Percentiles rank a stretch among this genome's conserved stretches.
phyloP scores from a whole-genome alignment of 1,140 invertebrate species.

The Drosophila persimilis region DNA sequence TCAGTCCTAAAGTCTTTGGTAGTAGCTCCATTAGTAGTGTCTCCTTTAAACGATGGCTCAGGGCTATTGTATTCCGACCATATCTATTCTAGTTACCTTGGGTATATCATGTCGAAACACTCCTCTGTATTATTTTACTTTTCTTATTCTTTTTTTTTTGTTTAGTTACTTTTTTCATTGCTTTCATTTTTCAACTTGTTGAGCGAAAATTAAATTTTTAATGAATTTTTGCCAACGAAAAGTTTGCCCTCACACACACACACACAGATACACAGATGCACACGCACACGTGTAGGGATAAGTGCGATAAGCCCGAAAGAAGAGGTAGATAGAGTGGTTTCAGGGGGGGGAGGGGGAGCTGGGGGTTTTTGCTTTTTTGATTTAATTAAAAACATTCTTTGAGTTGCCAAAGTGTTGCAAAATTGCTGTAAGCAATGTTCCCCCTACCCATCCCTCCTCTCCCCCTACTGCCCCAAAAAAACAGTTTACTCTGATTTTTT shows the following conservation, averaged over 20 bases:
- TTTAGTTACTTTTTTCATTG: conserved; percentile 10
- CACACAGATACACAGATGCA: conserved; percentile 5
- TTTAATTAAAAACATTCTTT: conserved; percentile 80
- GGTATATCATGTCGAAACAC: too few relatives aligned
- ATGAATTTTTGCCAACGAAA: conserved; percentile 66
- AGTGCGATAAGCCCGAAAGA: too few relatives aligned
- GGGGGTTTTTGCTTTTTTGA: conserved; percentile 57
- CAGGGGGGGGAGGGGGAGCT: background rate
- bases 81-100: too few relatives aligned
- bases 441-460: conserved; percentile 14
- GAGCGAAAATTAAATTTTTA: conserved; percentile 79
- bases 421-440: conserved; percentile 57
- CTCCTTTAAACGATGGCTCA: too few relatives aligned
- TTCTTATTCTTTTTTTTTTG: background rate
- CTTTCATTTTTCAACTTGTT: conserved; percentile 71
- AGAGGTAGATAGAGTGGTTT: background rate
- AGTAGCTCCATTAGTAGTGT: too few relatives aligned
- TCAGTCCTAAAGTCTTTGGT: too few relatives aligned
- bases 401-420: conserved; percentile 64
- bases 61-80: too few relatives aligned
- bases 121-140: too few relatives aligned
- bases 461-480: background rate
- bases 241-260: conserved; percentile 53
- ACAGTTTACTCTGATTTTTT: conserved; percentile 13
- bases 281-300: background rate